phyloP scores from a whole-genome alignment of 2,113 vertebrate species.

The Hippopotamus amphibius region DNA sequence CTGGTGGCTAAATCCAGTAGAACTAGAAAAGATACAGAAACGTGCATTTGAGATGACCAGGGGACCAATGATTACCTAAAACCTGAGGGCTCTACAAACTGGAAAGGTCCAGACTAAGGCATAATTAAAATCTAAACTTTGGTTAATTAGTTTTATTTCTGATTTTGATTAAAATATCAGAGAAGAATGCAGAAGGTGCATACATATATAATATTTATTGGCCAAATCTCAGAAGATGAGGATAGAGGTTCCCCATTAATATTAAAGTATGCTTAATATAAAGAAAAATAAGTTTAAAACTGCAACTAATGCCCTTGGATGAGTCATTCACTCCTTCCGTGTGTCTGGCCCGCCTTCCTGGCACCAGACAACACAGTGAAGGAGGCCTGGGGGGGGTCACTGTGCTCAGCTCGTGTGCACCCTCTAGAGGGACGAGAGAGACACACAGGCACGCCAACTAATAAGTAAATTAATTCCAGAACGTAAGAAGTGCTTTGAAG shows the following conservation, averaged over 20 bases:
- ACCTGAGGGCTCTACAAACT: not conserved
- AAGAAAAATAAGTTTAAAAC: not conserved
- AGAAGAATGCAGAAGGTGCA: not conserved
- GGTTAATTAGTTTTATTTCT: not conserved
- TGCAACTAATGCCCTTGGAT: not conserved
- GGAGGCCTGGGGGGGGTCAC: not conserved
- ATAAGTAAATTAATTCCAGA: not conserved
- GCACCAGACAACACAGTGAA: fast-evolving
- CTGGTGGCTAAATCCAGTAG: not conserved
- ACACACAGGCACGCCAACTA: not conserved
- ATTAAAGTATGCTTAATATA: not conserved
- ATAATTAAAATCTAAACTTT: not conserved
- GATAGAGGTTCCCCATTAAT: not conserved
- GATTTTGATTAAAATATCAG: not conserved
- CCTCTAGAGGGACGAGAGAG: not conserved
- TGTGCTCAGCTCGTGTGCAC: not conserved
- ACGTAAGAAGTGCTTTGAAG: not conserved
- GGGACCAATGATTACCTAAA: not conserved
- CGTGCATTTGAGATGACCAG: not conserved
- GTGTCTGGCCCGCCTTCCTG: not conserved
- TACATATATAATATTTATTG: not conserved
- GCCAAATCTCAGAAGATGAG: slow-evolving; percentile 19
- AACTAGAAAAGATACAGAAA: slow-evolving; percentile 2
- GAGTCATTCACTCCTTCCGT: not conserved
- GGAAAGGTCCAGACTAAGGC: not conserved